phyloP scores from a whole-genome alignment of 2,113 vertebrate genomes.

The Brachirus orientalis region DNA sequence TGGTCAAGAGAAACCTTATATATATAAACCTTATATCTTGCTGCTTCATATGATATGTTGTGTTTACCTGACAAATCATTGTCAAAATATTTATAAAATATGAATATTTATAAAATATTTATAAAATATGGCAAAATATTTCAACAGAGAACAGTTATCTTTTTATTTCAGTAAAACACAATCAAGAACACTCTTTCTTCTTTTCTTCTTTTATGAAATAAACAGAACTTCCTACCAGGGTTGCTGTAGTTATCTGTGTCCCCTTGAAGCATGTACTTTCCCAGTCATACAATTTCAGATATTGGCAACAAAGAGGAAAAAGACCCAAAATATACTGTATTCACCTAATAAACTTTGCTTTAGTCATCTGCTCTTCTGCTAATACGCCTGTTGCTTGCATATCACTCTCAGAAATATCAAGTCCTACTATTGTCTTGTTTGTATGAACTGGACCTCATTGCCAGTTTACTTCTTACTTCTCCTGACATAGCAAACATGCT shows the following conservation, averaged over 20 bases:
- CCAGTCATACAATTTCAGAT: background rate
- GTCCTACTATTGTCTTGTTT: background rate
- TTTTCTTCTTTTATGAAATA: constrained; percentile 5
- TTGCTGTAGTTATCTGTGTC: background rate
- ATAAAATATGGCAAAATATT: too few relatives aligned
- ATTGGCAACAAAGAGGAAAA: background rate
- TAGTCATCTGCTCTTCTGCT: too few relatives aligned
- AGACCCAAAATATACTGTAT: too few relatives aligned
- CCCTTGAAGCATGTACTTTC: background rate
- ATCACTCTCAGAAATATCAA: too few relatives aligned
- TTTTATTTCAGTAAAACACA: constrained; percentile 28
- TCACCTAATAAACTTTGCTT: background rate
- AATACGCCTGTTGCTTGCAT: too few relatives aligned
- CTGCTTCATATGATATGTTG: too few relatives aligned
- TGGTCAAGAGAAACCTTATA: constrained; percentile 20
- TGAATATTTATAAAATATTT: too few relatives aligned
- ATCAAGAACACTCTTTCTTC: background rate
- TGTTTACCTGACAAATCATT: background rate
- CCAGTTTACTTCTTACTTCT: constrained; percentile 30
- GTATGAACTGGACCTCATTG: constrained; percentile 15
- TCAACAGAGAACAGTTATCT: background rate
- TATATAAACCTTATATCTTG: background rate
- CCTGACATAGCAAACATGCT: background rate
- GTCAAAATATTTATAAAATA: too few relatives aligned
- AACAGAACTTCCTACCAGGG: background rate